phyloP scores from a whole-genome alignment of 2,888 invertebrate genomes.

The Diabrotica balteata region DNA sequence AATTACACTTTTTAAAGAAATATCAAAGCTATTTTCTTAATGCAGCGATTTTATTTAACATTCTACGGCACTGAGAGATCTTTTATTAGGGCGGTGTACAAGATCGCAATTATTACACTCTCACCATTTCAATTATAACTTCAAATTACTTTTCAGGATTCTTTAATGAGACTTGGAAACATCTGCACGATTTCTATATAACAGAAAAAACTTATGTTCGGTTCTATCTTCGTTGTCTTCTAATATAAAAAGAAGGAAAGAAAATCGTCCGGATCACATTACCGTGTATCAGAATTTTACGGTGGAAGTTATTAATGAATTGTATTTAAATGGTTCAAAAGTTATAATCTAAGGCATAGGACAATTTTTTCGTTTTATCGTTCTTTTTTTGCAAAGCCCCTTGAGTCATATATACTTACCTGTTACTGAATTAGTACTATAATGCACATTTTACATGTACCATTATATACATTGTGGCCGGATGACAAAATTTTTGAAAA shows the following conservation, averaged over 20 bases:
- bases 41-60: neutral
- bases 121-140: slow-evolving; percentile 63
- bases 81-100: slow-evolving; percentile 40
- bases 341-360: too few relatives aligned
- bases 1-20: too few relatives aligned
- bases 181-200: slow-evolving; percentile 45
- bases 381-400: too few relatives aligned
- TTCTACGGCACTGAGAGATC: slow-evolving; percentile 30
- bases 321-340: too few relatives aligned
- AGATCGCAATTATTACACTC: slow-evolving; percentile 60
- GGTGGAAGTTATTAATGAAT: too few relatives aligned
- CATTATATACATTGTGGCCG: too few relatives aligned
- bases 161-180: slow-evolving; percentile 58
- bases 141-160: slow-evolving; percentile 62
- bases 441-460: too few relatives aligned
- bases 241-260: slow-evolving; percentile 34
- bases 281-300: neutral
- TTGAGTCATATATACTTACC: too few relatives aligned
- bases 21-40: too few relatives aligned
- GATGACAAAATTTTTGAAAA: too few relatives aligned
- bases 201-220: slow-evolving; percentile 37
- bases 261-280: slow-evolving; percentile 18
- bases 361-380: too few relatives aligned
- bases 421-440: too few relatives aligned
- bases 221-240: slow-evolving; percentile 32